phyloP scores from a whole-genome alignment of 2,888 invertebrate genomes.

The Lepidocyrtinus sp. region DNA sequence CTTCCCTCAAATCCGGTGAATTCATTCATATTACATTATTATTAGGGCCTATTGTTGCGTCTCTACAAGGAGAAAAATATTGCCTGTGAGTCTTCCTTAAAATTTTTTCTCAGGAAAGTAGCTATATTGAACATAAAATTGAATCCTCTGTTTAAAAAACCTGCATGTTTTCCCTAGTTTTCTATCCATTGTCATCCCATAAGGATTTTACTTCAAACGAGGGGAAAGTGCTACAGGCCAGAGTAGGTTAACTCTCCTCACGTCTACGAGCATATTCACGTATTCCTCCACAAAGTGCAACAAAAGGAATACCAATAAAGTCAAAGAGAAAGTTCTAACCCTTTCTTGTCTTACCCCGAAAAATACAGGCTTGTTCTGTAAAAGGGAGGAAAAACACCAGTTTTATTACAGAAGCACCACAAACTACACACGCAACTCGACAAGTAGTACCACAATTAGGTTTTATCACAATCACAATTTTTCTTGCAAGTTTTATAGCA shows the following conservation, averaged over 20 bases:
- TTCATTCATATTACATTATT: neutral
- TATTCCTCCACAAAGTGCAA: neutral
- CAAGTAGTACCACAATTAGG: too few species aligned
- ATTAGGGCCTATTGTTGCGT: neutral
- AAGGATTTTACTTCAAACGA: neutral
- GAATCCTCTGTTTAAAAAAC: neutral
- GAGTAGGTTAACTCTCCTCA: neutral
- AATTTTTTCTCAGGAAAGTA: neutral
- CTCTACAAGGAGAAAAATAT: neutral
- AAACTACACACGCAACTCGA: too few species aligned
- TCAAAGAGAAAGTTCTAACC: neutral
- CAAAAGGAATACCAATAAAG: too few species aligned
- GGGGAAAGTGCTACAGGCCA: neutral
- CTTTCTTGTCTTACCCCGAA: neutral
- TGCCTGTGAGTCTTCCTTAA: neutral
- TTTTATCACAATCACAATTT: neutral
- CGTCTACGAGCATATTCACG: neutral
- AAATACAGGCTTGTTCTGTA: too few species aligned
- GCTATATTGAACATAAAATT: neutral
- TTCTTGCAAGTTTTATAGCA: neutral
- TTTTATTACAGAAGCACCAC: neutral
- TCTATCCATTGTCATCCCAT: neutral
- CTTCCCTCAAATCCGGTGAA: neutral
- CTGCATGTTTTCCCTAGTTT: neutral
- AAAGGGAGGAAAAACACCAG: too few species aligned